Conservation (phyloP, 2,797 vertebrate genomes). For the Semaprochilodus insignis region DNA sequence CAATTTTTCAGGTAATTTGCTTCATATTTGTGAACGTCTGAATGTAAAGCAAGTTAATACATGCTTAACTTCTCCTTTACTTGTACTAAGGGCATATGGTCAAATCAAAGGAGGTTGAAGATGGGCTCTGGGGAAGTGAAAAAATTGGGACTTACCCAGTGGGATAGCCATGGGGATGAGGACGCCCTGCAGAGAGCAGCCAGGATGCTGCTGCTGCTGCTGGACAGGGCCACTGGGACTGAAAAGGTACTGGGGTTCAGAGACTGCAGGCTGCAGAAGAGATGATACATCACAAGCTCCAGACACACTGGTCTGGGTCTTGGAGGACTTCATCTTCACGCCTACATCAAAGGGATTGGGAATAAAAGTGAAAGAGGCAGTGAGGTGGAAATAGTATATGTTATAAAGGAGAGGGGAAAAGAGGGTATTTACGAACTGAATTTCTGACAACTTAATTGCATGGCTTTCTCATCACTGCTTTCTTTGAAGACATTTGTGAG, state of each 20-base stretch:
- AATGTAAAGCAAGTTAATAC: too few species aligned
- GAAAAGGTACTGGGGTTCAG: constrained; percentile 72
- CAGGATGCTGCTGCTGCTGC: constrained; percentile 15
- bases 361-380: background rate
- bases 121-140: background rate
- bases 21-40: too few species aligned
- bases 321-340: constrained; percentile 87
- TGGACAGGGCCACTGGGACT: constrained; percentile 68
- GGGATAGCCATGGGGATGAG: constrained; percentile 87
- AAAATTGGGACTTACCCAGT: constrained; percentile 79
- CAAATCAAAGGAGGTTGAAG: background rate
- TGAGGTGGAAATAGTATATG: background rate
- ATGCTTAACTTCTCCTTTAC: background rate
- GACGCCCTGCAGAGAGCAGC: constrained; percentile 62
- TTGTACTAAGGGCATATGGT: background rate
- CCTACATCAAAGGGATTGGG: constrained; percentile 72
- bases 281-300: constrained; percentile 54
- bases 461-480: background rate
- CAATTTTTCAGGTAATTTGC: too few species aligned
- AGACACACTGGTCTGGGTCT: constrained; percentile 83
- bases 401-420: background rate
- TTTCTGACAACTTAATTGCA: constrained; percentile 7
- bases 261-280: constrained; percentile 52
- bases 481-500: background rate
- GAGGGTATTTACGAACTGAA: background rate